Evolutionary conservation across 2,888 invertebrate genomes (phyloP), one percentile per base, ranked within the genome.

Genomic region (Gari tellinella): DNA sequence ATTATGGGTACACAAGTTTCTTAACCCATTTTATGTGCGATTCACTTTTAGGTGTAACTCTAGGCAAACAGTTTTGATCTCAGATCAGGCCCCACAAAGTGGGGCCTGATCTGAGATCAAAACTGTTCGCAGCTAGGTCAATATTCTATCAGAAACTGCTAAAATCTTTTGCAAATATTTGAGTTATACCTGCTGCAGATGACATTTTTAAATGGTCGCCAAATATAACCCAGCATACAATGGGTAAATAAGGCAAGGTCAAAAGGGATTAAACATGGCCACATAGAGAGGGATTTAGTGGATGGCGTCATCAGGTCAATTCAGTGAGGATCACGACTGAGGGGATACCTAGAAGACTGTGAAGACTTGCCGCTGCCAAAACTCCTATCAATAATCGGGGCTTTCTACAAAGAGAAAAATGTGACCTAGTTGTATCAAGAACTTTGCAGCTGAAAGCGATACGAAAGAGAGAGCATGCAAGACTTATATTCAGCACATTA

Each of bases 301-400:
- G 61, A 72, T 25, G 57, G 26, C 10, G 55, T 58, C 10, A 61
- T 72, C 26, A 45, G 37, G 10, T 60, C 56, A 1, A 43, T 72
- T 0, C 56, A 55, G 12, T 38, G 49, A n/a, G 56, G 62, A 12
- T 51, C 45, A 12, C 49, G 48, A 37, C 19, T 72, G 7, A n/a
- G 72, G 38, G 51, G 65, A 14, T 72, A 72, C 48, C 31, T 72
- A 8, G 72, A 72, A 23, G 72, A 65, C 1, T 19, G 65, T 1
- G 51, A 65, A 17, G 19, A 48, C 15, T 26, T 60, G 14, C 14
- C 23, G 1, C 21, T 60, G 15, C 14, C 17, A 17, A 41, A 51
- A 23, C 14, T 66, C 5, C n/a, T 25, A 12, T 15, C 43, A 1
- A n/a, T 66, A 0, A 60, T 67, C 10, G 31, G 67, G 19, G 52